Evolutionary conservation across 2,113 vertebrate genomes (phyloP).

Genomic region (Cricetomys ansorgei): DNA sequence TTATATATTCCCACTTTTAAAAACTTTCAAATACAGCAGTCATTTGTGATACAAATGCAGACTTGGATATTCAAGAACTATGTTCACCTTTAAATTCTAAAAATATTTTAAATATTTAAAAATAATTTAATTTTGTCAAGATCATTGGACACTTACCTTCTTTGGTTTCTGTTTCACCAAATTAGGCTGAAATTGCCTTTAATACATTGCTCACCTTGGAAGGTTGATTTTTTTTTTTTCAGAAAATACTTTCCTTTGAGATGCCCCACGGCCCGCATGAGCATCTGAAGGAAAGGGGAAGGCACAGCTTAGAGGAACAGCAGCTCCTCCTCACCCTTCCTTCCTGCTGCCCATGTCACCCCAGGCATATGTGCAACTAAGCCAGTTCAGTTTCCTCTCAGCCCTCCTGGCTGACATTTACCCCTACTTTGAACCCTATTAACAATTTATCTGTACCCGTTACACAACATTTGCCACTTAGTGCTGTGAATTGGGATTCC

Average conservation of each 20-base stretch:
- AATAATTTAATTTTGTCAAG: not conserved
- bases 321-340: no score
- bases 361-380: accelerated
- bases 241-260: not conserved
- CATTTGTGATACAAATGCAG: not conserved
- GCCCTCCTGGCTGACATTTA: not conserved
- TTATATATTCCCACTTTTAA: not conserved
- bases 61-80: not conserved
- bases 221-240: not conserved
- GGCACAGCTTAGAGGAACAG: not conserved
- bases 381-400: not conserved
- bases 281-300: no score
- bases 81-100: not conserved
- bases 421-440: not conserved
- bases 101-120: not conserved
- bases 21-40: not conserved
- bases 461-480: not conserved
- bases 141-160: not conserved
- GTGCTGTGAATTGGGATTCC: not conserved
- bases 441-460: not conserved
- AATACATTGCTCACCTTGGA: not conserved
- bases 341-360: accelerated
- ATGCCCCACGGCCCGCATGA: accelerated
- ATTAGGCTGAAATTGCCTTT: not conserved
- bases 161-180: not conserved